phyloP scores from a whole-genome alignment of 2,797 vertebrate species.

The Tarsius wallacei region DNA sequence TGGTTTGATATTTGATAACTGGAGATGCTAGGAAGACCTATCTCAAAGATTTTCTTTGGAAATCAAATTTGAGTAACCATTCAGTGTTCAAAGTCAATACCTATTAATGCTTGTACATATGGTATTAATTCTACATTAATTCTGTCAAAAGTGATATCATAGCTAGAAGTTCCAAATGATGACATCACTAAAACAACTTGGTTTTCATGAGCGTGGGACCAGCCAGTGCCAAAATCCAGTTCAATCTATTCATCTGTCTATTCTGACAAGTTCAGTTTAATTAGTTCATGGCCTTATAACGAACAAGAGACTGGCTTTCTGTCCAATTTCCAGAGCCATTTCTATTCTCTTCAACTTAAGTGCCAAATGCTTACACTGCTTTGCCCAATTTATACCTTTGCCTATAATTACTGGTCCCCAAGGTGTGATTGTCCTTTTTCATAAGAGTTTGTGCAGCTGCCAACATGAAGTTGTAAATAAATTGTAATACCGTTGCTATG shows the following conservation, averaged over 20 bases:
- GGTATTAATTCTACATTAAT: constrained; percentile 93
- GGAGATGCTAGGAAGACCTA: constrained; percentile 80
- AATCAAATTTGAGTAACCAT: constrained; percentile 88
- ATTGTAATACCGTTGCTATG: constrained; percentile 96
- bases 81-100: constrained; percentile 90
- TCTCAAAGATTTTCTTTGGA: constrained; percentile 87
- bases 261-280: constrained; percentile 92
- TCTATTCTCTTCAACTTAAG: constrained; percentile 92
- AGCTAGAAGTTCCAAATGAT: constrained; percentile 91
- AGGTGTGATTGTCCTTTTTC: constrained; percentile 95
- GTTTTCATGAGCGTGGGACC: constrained; percentile 89
- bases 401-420: constrained; percentile 95
- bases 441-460: constrained; percentile 96
- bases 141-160: constrained; percentile 94
- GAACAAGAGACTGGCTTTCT: constrained; percentile 90
- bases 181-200: constrained; percentile 93
- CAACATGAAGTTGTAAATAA: constrained; percentile 98
- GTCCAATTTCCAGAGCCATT: constrained; percentile 91
- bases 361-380: constrained; percentile 91
- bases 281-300: constrained; percentile 92
- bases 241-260: constrained; percentile 90
- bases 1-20: constrained; percentile 82
- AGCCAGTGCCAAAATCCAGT: constrained; percentile 88
- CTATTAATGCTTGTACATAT: constrained; percentile 93
- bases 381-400: constrained; percentile 95